These are phyloP conservation scores for Bimastos eiseni DNA, from an alignment of 2,888 invertebrate genomes.

Conservation along the genomic window DNA sequence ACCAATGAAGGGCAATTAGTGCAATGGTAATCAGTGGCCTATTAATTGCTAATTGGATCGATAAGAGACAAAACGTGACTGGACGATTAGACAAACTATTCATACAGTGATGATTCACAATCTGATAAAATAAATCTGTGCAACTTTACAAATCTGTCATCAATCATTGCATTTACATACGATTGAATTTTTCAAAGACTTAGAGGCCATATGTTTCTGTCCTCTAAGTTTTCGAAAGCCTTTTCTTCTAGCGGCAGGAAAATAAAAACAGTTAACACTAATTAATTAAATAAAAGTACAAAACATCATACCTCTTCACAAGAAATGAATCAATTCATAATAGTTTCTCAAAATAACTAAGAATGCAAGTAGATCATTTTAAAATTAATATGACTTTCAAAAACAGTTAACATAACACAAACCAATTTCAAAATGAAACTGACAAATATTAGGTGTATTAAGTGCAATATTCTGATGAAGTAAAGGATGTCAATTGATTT, in stretches of 20 bases:
- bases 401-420: not conserved
- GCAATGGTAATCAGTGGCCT: not conserved
- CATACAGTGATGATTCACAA: not conserved
- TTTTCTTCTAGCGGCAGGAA: not conserved
- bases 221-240: not conserved
- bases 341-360: not conserved
- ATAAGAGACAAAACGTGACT: not conserved
- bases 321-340: not conserved
- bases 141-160: not conserved
- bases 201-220: not conserved
- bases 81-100: not conserved
- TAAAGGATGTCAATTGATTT: not conserved
- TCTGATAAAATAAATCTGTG: slow-evolving; percentile 2
- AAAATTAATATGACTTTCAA: not conserved
- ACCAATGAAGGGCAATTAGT: too few species aligned
- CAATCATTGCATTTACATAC: not conserved
- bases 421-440: not conserved
- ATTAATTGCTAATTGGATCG: not conserved
- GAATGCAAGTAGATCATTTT: not conserved
- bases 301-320: not conserved
- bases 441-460: not conserved
- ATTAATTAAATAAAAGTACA: not conserved
- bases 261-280: not conserved
- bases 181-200: not conserved
- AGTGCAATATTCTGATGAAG: not conserved